These are phyloP conservation scores for Sebastes nivosus DNA, from an alignment of 2,797 vertebrate species.

Conservation along the genomic window DNA sequence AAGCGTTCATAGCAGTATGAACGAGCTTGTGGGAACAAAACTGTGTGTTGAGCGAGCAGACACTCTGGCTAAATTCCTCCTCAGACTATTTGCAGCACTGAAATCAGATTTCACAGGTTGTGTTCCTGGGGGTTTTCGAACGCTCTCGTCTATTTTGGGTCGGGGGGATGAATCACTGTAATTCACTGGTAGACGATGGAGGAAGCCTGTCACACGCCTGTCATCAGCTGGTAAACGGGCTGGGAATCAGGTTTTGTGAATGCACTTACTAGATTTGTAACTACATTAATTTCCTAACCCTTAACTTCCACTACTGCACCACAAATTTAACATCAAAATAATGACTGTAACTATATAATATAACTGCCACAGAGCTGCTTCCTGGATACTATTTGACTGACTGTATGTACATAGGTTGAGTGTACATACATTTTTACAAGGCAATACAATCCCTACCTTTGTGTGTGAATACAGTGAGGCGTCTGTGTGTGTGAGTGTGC, in stretches of 20 bases:
- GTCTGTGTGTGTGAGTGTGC: too few species aligned
- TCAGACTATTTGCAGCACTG: slow-evolving; percentile 38
- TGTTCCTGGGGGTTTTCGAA: slow-evolving; percentile 44
- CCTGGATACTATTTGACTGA: neutral
- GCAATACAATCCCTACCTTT: neutral
- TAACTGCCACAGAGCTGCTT: neutral
- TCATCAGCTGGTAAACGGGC: slow-evolving; percentile 35
- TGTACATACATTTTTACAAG: neutral
- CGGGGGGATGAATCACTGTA: slow-evolving; percentile 36
- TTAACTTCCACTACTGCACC: neutral
- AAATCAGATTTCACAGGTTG: slow-evolving; percentile 63
- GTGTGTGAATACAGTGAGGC: too few species aligned
- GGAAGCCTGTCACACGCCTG: slow-evolving; percentile 48
- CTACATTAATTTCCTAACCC: neutral
- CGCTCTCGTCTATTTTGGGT: slow-evolving; percentile 43
- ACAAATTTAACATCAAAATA: neutral
- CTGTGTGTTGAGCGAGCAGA: slow-evolving; percentile 27
- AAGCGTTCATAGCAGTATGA: slow-evolving; percentile 10
- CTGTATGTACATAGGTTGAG: too few species aligned
- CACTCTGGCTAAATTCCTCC: slow-evolving; percentile 17
- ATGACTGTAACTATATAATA: neutral
- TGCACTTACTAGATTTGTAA: neutral
- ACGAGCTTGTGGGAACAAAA: slow-evolving; percentile 32
- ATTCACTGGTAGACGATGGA: slow-evolving; percentile 33
- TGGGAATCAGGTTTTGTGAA: neutral